Evolutionary conservation across 35 echinoderm and acorn worm genomes (phyloP).

Genomic region (Heliocidaris tuberculata): DNA sequence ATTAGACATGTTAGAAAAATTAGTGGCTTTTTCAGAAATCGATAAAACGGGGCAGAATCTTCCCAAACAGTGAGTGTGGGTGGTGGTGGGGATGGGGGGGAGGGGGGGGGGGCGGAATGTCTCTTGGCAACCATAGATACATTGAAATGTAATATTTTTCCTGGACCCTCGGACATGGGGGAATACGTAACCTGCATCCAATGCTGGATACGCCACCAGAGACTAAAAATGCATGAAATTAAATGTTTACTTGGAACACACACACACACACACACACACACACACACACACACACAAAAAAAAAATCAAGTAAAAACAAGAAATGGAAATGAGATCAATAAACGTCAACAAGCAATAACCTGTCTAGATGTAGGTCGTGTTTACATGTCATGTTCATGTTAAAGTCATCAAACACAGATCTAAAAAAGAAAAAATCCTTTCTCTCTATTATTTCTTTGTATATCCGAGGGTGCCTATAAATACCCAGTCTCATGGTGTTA

Average conservation of each 20-base stretch:
- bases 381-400: neutral
- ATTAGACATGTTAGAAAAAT: too few relatives aligned
- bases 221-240: neutral
- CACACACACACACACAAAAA: too few relatives aligned
- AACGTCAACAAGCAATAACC: too few relatives aligned
- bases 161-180: too few relatives aligned
- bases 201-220: neutral
- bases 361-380: neutral
- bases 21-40: too few relatives aligned
- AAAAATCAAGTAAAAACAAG: neutral
- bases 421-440: neutral
- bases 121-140: too few relatives aligned
- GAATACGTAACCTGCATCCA: too few relatives aligned
- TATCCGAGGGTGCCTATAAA: neutral
- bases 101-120: too few relatives aligned
- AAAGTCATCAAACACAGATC: neutral
- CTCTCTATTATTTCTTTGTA: neutral
- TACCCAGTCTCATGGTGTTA: neutral
- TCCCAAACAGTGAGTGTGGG: too few relatives aligned
- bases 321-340: neutral
- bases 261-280: neutral
- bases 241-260: neutral
- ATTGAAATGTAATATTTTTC: too few relatives aligned
- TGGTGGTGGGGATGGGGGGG: too few relatives aligned
- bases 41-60: too few relatives aligned